A percentile compares a stretch with the other conserved stretches of the same genome.
Evolutionary conservation across 2,113 vertebrate genomes (phyloP).

Genomic region (Tauraco erythrolophus): DNA sequence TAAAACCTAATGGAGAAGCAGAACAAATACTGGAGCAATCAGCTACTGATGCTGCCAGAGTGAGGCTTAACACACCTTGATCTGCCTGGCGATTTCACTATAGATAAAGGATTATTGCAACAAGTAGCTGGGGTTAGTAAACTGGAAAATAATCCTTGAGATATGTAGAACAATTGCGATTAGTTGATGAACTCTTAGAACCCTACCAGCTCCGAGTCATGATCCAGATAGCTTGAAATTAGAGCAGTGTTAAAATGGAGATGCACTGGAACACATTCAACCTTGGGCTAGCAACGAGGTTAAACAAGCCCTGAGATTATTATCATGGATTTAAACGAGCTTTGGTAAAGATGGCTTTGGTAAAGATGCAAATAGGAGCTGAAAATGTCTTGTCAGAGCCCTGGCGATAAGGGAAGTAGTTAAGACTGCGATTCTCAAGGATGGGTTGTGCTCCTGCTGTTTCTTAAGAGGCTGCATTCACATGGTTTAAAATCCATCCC

Average conservation of each 20-base stretch:
- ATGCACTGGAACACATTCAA: neutral
- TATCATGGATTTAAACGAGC: neutral
- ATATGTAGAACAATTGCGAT: neutral
- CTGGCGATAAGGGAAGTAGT: neutral
- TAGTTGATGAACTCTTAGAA: neutral
- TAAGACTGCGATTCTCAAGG: neutral
- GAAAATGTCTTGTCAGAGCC: neutral
- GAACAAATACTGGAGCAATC: neutral
- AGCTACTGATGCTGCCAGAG: neutral
- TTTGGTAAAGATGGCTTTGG: neutral
- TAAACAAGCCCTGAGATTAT: neutral
- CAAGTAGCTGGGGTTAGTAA: conserved; percentile 1
- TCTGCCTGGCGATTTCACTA: neutral
- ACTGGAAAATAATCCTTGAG: conserved; percentile 17
- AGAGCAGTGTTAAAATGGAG: neutral
- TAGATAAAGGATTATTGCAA: neutral
- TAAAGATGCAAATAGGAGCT: neutral
- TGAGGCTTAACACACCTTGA: neutral
- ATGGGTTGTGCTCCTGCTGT: neutral
- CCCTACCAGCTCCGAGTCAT: neutral
- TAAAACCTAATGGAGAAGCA: neutral
- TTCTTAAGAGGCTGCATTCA: accelerated
- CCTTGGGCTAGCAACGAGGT: neutral
- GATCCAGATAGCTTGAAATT: neutral
- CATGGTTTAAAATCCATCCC: neutral